phyloP scores from a whole-genome alignment of 2,797 vertebrate species.

The Sebastes oblongus region DNA sequence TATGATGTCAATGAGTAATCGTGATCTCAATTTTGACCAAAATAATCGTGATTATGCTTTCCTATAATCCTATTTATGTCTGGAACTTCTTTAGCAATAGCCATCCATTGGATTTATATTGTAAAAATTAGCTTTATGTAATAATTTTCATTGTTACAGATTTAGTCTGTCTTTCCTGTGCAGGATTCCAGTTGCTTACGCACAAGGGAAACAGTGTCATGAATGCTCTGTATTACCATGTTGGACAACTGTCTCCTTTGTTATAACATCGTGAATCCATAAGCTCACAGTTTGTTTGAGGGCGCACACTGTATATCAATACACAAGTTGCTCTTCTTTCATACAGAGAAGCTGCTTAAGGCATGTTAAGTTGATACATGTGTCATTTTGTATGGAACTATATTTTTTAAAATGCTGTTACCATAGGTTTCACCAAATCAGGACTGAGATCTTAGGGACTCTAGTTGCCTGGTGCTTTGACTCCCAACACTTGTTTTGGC shows the following conservation, averaged over 20 bases:
- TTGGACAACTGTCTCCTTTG: not conserved
- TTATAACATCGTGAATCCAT: not conserved
- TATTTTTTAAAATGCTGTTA: too few species aligned
- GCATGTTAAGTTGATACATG: too few species aligned
- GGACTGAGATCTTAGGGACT: not conserved
- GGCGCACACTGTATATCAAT: not conserved
- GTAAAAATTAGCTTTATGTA: not conserved
- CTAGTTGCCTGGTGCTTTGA: not conserved
- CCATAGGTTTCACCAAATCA: constrained; percentile 6
- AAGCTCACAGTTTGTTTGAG: not conserved
- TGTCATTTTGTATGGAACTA: too few species aligned
- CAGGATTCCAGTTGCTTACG: not conserved
- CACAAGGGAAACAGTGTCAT: not conserved
- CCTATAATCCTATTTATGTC: not conserved
- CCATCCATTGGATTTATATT: not conserved
- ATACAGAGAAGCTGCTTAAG: not conserved
- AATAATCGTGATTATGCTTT: not conserved
- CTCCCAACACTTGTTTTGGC: not conserved
- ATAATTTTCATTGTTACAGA: not conserved
- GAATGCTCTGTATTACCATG: not conserved
- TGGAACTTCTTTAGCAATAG: not conserved
- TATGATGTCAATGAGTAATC: not conserved
- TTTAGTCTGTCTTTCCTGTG: not conserved
- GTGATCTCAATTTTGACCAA: not conserved
- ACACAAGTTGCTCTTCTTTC: not conserved